Conservation (phyloP, 2,797 vertebrate genomes). For the Micropoecilia bifurca region DNA sequence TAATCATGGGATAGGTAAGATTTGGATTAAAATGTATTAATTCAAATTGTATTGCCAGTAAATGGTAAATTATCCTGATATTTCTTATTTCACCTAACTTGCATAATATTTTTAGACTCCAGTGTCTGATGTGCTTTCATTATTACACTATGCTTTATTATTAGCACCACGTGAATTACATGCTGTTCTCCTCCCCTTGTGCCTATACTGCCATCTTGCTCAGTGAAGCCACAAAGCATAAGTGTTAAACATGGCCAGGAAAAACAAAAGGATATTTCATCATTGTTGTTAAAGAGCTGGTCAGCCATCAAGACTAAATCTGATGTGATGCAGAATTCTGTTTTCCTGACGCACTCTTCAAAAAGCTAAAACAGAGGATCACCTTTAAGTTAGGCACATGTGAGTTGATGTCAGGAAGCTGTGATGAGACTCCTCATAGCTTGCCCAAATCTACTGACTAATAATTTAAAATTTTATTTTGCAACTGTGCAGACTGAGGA, state of each 20-base stretch:
- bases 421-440: neutral
- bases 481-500: neutral
- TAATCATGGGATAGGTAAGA: neutral
- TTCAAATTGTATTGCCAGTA: neutral
- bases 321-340: neutral
- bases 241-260: neutral
- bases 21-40: neutral
- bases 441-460: neutral
- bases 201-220: neutral
- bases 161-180: neutral
- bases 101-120: neutral
- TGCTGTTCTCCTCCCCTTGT: neutral
- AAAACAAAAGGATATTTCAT: neutral
- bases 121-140: neutral
- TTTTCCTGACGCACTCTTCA: neutral
- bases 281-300: neutral
- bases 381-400: neutral
- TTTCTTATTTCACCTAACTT: neutral
- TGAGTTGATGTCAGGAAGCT: neutral
- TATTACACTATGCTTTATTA: neutral
- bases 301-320: neutral
- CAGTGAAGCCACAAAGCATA: neutral
- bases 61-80: neutral
- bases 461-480: neutral
- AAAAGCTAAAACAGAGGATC: neutral